Percentiles rank a stretch among this genome's conserved stretches.
phyloP scores from a whole-genome alignment of 2,113 vertebrate species.

The Mionectes macconnelli region DNA sequence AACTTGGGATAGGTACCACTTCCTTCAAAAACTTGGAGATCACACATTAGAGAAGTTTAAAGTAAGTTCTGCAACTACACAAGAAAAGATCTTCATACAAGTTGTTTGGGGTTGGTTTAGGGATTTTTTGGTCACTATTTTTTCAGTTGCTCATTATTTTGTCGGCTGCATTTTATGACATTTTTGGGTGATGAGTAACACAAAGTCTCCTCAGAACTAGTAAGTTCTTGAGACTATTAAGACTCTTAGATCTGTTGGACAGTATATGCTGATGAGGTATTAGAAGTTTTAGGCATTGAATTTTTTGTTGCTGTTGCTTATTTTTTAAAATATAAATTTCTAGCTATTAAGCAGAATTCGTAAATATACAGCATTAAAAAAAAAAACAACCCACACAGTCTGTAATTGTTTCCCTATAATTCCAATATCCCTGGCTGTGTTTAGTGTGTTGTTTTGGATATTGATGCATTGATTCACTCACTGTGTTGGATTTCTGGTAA shows the following conservation, averaged over 20 bases:
- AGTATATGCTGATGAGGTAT: not conserved
- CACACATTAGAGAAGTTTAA: not conserved
- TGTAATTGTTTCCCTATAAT: not conserved
- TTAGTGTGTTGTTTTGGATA: not conserved
- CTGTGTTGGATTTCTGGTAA: conserved; percentile 47
- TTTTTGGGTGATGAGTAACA: not conserved
- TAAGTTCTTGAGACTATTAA: not conserved
- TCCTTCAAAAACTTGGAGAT: not conserved
- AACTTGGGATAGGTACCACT: not conserved
- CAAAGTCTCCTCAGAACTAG: not conserved
- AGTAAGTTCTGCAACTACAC: not conserved
- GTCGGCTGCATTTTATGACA: not conserved
- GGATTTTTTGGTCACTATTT: not conserved
- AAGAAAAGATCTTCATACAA: not conserved
- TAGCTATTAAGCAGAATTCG: rapidly evolving
- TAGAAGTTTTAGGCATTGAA: not conserved
- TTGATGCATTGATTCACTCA: not conserved
- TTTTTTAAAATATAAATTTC: not conserved
- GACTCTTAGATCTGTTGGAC: not conserved
- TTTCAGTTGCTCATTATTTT: not conserved
- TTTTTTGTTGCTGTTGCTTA: not conserved
- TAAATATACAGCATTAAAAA: not conserved
- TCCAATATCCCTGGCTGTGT: not conserved
- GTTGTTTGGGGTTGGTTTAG: not conserved
- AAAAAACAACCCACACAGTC: too few relatives aligned